Conservation (phyloP, 2,113 vertebrate species). For the Pachypanchax playfairii region DNA sequence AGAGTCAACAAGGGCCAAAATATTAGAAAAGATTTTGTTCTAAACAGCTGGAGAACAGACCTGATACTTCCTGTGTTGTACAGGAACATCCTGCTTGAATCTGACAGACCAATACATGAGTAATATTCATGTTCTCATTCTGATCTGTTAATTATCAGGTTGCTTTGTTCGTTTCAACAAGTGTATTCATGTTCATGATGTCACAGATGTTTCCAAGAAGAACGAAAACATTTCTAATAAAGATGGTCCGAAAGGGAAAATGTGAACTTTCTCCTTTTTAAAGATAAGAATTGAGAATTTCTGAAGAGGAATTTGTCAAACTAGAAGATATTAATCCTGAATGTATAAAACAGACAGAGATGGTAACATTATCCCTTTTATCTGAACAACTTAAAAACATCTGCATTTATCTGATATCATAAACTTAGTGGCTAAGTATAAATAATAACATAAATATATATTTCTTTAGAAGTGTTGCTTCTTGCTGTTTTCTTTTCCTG, state of each 20-base stretch:
- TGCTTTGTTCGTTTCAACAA: background rate
- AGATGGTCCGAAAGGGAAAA: background rate
- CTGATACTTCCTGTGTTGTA: conserved; percentile 7
- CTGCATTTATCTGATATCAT: too few relatives aligned
- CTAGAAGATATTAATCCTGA: too few relatives aligned
- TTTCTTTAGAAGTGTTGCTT: too few relatives aligned
- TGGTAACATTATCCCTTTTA: too few relatives aligned
- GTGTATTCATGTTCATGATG: background rate
- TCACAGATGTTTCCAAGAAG: background rate
- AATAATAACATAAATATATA: too few relatives aligned
- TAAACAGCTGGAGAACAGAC: conserved; percentile 3
- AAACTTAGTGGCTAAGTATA: too few relatives aligned
- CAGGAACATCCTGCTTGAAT: conserved; percentile 6
- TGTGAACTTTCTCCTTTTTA: too few relatives aligned
- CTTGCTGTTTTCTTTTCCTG: too few relatives aligned
- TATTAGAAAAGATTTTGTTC: conserved; percentile 34
- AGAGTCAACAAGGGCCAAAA: background rate
- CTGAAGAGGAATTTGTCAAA: too few relatives aligned
- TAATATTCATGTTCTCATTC: background rate
- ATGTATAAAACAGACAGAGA: too few relatives aligned
- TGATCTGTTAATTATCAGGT: conserved; percentile 6
- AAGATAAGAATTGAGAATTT: too few relatives aligned
- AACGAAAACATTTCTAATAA: background rate
- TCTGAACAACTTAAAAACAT: too few relatives aligned
- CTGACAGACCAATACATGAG: conserved; percentile 15